Evolutionary conservation across 1,140 invertebrate species (phyloP), one percentile per base, ranked within the genome.

Genomic region (Cephus cinctus): DNA sequence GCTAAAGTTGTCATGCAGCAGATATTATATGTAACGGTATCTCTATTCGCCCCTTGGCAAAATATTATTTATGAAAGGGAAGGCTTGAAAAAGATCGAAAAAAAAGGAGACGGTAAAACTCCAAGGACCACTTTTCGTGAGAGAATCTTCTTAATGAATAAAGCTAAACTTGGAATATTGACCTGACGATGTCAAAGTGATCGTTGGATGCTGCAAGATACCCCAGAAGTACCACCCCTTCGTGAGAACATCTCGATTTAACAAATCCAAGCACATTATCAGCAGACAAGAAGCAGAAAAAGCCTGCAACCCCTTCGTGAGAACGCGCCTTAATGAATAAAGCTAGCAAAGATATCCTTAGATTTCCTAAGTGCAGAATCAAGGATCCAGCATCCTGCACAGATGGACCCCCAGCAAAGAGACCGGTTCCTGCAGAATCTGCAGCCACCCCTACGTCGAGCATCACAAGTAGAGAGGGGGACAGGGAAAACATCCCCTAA

Each of bases 301-400:
- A n/a, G n/a, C n/a, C n/a, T n/a, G n/a, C n/a, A n/a, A 40, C 15
- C 40, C 47, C 39, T 39, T 51, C 54, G 57, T 66, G 65, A 61
- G 67, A 69, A 65, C 48, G 43, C 38, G 5, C 2, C 12, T 32
- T 63, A 57, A 65, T 67, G 67, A 69, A 69, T 67, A 67, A 67
- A 67, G 63, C 65, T 56, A 50, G 16, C 41, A 38, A 19, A 25
- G 5, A 25, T 6, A 14, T 35, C 21, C 31, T 9, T 19, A 25
- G 35, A 18, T 12, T 9, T 9, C 16, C 0, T 14, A 3, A 9
- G n/a, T 9, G 36, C 31, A 31, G 42, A 15, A 19, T 19, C 16
- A 8, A 25, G 16, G 39, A 52, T 52, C 35, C 8, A 36, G 12
- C n/a, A 41, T 43, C 35, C 30, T 50, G 49, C 42, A 54, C 53